phyloP scores from a whole-genome alignment of 1,140 invertebrate genomes.

The Oncopodura yosiiana region DNA sequence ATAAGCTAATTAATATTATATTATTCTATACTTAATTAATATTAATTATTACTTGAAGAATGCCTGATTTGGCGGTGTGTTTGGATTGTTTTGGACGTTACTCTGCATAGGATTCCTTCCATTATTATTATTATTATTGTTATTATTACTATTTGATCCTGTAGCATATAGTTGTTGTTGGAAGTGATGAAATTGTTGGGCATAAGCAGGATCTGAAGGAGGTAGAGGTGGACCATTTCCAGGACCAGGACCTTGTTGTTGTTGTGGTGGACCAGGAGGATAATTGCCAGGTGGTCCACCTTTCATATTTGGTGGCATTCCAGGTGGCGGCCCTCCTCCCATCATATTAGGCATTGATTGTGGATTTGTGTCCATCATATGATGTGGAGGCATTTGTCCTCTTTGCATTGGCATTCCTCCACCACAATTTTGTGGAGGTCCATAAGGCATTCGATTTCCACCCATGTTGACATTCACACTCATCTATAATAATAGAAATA shows the following conservation, averaged over 20 bases:
- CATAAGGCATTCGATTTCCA: conserved; percentile 39
- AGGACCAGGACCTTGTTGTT: conserved; percentile 26
- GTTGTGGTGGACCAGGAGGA: conserved; percentile 48
- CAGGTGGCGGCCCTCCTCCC: conserved; percentile 36
- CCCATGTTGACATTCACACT: conserved; percentile 40
- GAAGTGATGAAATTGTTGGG: conserved; percentile 89
- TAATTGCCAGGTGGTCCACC: conserved; percentile 38
- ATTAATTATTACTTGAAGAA: conserved; percentile 34
- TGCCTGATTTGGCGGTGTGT: conserved; percentile 32
- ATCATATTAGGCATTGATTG: conserved; percentile 13
- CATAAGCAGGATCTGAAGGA: conserved; percentile 80
- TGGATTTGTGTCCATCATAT: conserved; percentile 43
- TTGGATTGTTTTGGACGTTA: conserved; percentile 32
- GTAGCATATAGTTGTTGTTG: conserved; percentile 89
- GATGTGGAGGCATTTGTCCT: conserved; percentile 26
- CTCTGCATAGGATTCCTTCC: conserved; percentile 32
- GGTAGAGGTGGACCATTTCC: conserved; percentile 35
- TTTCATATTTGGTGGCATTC: conserved; percentile 24
- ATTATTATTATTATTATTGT: no score
- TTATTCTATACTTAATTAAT: no score
- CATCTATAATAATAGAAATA: conserved; percentile 31
- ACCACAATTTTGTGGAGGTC: conserved; percentile 38
- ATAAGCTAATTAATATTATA: no score
- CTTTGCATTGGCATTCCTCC: conserved; percentile 36
- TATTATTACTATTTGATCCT: conserved; percentile 12